Evolutionary conservation across 1,140 invertebrate genomes (phyloP).

Genomic region (Archivesica marissinica): DNA sequence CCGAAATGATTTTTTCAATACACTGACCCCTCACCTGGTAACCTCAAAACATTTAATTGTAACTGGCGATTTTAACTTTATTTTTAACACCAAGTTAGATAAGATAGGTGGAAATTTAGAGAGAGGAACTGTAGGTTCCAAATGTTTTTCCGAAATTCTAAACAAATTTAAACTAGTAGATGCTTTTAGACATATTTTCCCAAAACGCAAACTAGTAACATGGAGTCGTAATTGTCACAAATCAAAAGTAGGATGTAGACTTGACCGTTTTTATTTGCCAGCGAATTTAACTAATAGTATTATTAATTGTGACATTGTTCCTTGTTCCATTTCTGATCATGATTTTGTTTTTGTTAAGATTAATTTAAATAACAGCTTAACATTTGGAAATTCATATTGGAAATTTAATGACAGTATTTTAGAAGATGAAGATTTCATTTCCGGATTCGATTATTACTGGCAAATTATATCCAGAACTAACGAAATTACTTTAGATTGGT

Average conservation of each 20-base stretch:
- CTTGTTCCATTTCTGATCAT: conserved; percentile 65
- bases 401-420: conserved; percentile 51
- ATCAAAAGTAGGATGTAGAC: conserved; percentile 42
- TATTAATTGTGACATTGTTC: conserved; percentile 16
- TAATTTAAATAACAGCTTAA: conserved; percentile 5
- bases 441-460: too few species aligned
- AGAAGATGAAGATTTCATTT: too few species aligned
- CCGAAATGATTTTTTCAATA: conserved; percentile 57
- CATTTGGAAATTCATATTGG: conserved; percentile 53
- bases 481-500: too few species aligned
- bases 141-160: conserved; percentile 36
- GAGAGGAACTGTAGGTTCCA: conserved; percentile 37
- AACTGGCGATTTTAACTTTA: conserved; percentile 30
- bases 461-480: too few species aligned
- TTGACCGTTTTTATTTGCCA: conserved; percentile 67
- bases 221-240: conserved; percentile 26
- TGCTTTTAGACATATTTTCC: conserved; percentile 58
- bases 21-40: conserved; percentile 36
- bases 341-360: conserved; percentile 59
- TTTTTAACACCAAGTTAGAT: conserved; percentile 60
- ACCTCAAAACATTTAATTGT: conserved; percentile 55
- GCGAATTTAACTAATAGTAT: conserved; percentile 26
- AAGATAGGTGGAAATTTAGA: conserved; percentile 64
- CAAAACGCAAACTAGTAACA: conserved; percentile 42
- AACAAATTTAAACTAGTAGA: conserved; percentile 64